phyloP scores from a whole-genome alignment of 2,113 vertebrate species.

The Misgurnus mizolepis region DNA sequence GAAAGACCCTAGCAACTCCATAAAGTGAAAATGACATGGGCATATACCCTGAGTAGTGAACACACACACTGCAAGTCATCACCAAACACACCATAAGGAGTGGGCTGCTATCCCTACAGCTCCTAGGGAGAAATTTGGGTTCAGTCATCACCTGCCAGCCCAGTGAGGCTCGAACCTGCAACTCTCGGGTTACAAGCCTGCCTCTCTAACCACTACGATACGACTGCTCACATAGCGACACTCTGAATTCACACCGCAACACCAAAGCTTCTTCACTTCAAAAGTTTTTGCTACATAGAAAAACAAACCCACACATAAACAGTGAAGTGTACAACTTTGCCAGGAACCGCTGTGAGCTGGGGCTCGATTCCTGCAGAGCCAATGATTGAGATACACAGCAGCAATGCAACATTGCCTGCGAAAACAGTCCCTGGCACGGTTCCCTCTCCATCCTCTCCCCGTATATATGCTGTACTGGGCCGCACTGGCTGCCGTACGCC shows the following conservation, averaged over 20 bases:
- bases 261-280: no score
- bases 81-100: background rate
- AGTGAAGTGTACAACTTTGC: background rate
- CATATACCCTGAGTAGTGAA: no score
- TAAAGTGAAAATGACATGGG: no score
- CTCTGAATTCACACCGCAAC: no score
- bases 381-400: constrained; percentile 5
- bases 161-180: no score
- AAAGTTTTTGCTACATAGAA: background rate
- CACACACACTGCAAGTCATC: no score
- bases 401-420: background rate
- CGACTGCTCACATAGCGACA: no score
- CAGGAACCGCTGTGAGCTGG: background rate
- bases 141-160: no score
- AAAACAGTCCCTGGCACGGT: constrained; percentile 27
- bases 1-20: background rate
- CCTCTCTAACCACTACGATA: no score
- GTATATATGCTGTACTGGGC: background rate
- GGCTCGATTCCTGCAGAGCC: constrained; percentile 1
- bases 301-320: constrained; percentile 17
- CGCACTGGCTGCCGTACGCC: background rate
- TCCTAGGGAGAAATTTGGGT: no score
- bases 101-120: background rate
- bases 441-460: background rate
- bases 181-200: no score